A percentile compares a stretch with the other conserved stretches of the same genome.
Evolutionary conservation across 2,888 invertebrate genomes (phyloP).

Genomic region (Physocephala rufipes): DNA sequence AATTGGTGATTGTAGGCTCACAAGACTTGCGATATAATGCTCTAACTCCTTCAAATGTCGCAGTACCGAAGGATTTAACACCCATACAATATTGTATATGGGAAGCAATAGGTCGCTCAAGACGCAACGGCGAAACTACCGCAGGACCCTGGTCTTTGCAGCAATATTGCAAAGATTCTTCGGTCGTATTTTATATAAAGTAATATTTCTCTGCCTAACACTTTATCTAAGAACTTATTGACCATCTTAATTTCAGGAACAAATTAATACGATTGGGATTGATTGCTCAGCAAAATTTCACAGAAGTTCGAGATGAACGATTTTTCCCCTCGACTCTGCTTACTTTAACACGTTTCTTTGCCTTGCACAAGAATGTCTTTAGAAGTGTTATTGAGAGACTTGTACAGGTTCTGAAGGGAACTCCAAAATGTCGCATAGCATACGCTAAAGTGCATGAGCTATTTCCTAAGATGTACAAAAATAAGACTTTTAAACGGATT

Average conservation of each 20-base stretch:
- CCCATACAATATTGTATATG: slow-evolving; percentile 75
- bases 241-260: slow-evolving; percentile 70
- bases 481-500: slow-evolving; percentile 53
- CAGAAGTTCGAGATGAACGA: slow-evolving; percentile 66
- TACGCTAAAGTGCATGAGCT: slow-evolving; percentile 67
- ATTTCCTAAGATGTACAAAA: slow-evolving; percentile 43
- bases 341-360: slow-evolving; percentile 73
- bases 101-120: slow-evolving; percentile 77
- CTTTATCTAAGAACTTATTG: slow-evolving; percentile 30
- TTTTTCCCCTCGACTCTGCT: slow-evolving; percentile 68
- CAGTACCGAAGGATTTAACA: slow-evolving; percentile 67
- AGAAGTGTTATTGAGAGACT: slow-evolving; percentile 56
- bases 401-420: slow-evolving; percentile 62
- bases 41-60: slow-evolving; percentile 68
- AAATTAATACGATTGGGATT: slow-evolving; percentile 70
- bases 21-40: slow-evolving; percentile 71
- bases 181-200: slow-evolving; percentile 66
- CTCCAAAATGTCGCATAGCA: slow-evolving; percentile 68
- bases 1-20: slow-evolving; percentile 76
- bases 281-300: slow-evolving; percentile 72
- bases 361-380: slow-evolving; percentile 69
- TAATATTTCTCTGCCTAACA: slow-evolving; percentile 52
- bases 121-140: slow-evolving; percentile 76
- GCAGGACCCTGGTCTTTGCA: slow-evolving; percentile 72
- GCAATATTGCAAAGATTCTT: slow-evolving; percentile 69